phyloP scores from a whole-genome alignment of 2,113 vertebrate genomes.

The Rhipidura dahli region DNA sequence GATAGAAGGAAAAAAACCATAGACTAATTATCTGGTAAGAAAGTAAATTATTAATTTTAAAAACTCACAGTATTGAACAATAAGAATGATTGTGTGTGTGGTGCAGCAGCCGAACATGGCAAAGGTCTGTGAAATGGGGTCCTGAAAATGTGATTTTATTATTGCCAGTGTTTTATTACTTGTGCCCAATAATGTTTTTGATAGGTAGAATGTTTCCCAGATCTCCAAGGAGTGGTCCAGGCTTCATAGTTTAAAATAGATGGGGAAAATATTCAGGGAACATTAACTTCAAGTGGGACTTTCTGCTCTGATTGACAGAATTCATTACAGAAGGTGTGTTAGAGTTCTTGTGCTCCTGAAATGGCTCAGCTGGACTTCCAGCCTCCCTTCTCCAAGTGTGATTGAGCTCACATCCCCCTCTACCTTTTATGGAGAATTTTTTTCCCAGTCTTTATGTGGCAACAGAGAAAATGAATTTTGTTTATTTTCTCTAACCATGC shows the following conservation, averaged over 20 bases:
- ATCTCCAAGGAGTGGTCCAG: slow-evolving; percentile 19
- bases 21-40: neutral
- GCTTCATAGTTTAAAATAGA: slow-evolving; percentile 30
- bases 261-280: slow-evolving; percentile 40
- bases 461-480: neutral
- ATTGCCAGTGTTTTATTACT: neutral
- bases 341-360: neutral
- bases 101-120: neutral
- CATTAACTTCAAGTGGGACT: slow-evolving; percentile 27
- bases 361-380: slow-evolving; percentile 17
- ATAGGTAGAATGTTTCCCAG: neutral
- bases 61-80: neutral
- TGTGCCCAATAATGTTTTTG: neutral
- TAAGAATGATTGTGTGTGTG: neutral
- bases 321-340: slow-evolving; percentile 41
- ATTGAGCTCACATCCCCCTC: neutral
- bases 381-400: neutral
- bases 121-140: neutral
- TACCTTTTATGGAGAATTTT: neutral
- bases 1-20: neutral
- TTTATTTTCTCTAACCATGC: neutral
- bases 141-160: neutral
- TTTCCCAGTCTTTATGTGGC: neutral
- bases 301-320: slow-evolving; percentile 56
- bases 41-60: neutral